phyloP scores from a whole-genome alignment of 2,797 vertebrate species.

The Synanceia verrucosa region DNA sequence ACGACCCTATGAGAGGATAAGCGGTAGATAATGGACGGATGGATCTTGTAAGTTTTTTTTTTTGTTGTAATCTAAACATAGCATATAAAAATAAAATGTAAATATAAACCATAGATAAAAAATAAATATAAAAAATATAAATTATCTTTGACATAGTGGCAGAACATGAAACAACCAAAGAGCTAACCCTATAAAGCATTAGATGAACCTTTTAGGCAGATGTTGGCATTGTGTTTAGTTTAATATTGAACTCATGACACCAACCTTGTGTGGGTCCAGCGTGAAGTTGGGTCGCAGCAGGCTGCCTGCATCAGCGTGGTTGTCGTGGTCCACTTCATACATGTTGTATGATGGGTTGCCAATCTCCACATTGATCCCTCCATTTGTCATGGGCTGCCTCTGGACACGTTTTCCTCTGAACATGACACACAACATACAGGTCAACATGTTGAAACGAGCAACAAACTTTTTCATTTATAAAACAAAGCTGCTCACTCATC shows the following conservation, averaged over 20 bases:
- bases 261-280: conserved; percentile 95
- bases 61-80: not conserved
- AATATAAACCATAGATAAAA: no score
- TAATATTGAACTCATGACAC: not conserved
- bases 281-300: conserved; percentile 94
- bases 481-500: conserved; percentile 29
- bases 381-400: conserved; percentile 97
- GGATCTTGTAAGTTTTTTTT: no score
- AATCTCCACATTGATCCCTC: conserved; percentile 98
- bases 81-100: no score
- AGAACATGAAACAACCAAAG: not conserved
- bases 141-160: not conserved
- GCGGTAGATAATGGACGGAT: no score
- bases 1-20: no score
- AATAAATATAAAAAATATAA: no score
- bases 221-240: not conserved
- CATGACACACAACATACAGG: conserved; percentile 27
- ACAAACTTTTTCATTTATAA: conserved; percentile 17
- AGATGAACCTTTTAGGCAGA: not conserved
- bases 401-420: conserved; percentile 94
- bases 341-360: conserved; percentile 99
- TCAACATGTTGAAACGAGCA: conserved; percentile 18
- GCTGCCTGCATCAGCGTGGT: conserved; percentile 91
- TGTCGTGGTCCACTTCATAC: conserved; percentile 97
- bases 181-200: no score